Evolutionary conservation across 2,888 invertebrate genomes (phyloP), one percentile per base, ranked within the genome.

Genomic region (Clepsis dumicolana): DNA sequence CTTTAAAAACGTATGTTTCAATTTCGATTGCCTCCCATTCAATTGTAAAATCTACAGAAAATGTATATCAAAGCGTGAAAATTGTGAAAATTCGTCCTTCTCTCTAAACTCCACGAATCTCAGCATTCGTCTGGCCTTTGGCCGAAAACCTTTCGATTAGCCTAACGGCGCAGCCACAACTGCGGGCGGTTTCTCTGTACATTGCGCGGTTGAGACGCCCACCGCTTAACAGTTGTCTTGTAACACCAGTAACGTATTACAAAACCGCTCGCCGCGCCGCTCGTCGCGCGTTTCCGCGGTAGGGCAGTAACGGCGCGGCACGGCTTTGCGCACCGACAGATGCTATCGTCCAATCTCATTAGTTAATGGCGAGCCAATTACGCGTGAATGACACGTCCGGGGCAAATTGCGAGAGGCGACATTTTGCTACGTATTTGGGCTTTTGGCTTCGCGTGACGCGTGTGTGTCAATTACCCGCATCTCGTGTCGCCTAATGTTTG

Each of bases 301-400:
- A 35, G 35, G 35, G 10, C 14, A 35, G 35, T 85, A 86, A 85
- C 86, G 86, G 83, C 48, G 77, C 77, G 75, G 75, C 76, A 75
- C 70, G 73, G 70, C 85, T 86, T 86, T 85, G 82, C 82, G 54
- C 77, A 84, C 87, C 86, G 88, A 75, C 75, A 79, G 86, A 87
- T 87, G 77, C 79, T 83, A 86, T 87, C 88, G 80, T 72, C 73
- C 73, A 75, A 81, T 81, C 83, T 82, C 84, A 82, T 83, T 88
- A 87, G 87, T 81, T 88, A 88, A 89, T 89, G 81, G 82, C 80
- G 80, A 77, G 88, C 88, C 90, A 91, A 91, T 93, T 93, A 91
- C 88, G 76, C 77, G 63, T 85, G 91, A 92, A 82, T 83, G 93
- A 92, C 91, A 87, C 85, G 90, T 91, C 90, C 91, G 90, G 89